Evolutionary conservation across 2,797 vertebrate species (phyloP).

Genomic region (Phrynocephalus vlangalii): DNA sequence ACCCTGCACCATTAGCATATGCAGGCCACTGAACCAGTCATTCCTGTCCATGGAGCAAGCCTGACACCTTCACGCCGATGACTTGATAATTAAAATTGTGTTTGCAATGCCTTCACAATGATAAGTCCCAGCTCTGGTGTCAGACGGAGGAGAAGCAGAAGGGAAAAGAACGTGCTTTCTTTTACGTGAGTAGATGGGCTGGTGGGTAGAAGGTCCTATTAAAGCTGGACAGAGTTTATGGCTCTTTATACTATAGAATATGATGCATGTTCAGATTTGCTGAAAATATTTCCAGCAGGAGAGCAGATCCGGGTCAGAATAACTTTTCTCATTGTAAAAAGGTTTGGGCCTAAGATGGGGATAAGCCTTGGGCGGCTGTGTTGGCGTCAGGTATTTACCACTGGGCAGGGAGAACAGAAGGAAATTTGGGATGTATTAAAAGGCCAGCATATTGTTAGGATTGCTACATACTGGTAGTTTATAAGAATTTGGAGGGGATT

Average conservation of each 20-base stretch:
- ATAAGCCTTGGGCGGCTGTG: neutral
- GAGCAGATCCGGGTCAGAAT: neutral
- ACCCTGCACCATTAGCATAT: neutral
- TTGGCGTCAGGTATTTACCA: neutral
- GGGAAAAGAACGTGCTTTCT: neutral
- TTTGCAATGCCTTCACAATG: neutral
- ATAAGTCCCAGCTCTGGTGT: neutral
- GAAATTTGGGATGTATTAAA: neutral
- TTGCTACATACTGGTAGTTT: neutral
- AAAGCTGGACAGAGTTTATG: neutral
- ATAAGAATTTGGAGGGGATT: neutral
- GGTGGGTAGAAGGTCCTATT: neutral
- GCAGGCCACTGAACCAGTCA: neutral
- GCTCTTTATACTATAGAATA: neutral
- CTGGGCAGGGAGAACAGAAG: neutral
- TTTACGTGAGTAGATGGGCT: neutral
- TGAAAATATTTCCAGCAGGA: neutral
- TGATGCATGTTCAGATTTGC: neutral
- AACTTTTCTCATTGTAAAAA: neutral
- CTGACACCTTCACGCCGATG: neutral
- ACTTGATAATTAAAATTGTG: neutral
- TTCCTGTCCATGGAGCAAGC: neutral
- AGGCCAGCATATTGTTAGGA: neutral
- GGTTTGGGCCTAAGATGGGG: too few relatives aligned
- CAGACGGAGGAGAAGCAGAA: neutral